phyloP scores from a whole-genome alignment of 2,113 vertebrate species.

The Clarias magur region DNA sequence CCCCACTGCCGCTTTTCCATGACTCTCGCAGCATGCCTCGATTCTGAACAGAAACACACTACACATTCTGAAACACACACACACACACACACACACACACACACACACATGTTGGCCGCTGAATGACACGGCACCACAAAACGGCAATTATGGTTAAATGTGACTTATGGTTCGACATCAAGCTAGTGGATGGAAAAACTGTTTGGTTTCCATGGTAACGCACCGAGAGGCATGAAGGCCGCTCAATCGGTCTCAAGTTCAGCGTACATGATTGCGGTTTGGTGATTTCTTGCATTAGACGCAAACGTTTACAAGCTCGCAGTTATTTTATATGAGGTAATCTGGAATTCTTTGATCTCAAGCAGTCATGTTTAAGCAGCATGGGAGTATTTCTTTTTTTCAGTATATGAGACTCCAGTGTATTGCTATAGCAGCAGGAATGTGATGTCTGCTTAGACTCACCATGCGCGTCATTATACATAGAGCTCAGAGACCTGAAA shows the following conservation, averaged over 20 bases:
- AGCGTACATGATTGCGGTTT: constrained; percentile 35
- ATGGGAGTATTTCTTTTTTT: not conserved
- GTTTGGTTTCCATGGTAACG: constrained; percentile 50
- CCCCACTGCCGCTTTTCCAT: constrained; percentile 21
- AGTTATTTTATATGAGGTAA: constrained; percentile 36
- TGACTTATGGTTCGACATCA: constrained; percentile 58
- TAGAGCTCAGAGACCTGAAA: not conserved
- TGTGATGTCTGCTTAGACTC: not conserved
- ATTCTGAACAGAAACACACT: constrained; percentile 22
- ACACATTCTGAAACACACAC: not conserved
- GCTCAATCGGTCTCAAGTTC: constrained; percentile 8
- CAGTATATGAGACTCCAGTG: not conserved
- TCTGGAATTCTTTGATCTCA: constrained; percentile 18
- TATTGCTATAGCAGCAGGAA: not conserved
- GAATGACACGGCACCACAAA: constrained; percentile 59
- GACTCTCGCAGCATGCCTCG: not conserved
- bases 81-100: constrained; percentile 52
- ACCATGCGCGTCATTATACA: not conserved
- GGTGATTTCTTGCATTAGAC: constrained; percentile 30
- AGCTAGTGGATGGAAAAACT: constrained; percentile 49
- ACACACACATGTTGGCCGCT: constrained; percentile 56
- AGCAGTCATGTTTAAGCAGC: constrained; percentile 9
- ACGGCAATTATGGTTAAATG: constrained; percentile 62
- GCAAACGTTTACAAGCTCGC: constrained; percentile 26
- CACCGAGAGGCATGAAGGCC: constrained; percentile 1